Conservation (phyloP, 1,140 invertebrate genomes). For the Parasteatoda tepidariorum region DNA sequence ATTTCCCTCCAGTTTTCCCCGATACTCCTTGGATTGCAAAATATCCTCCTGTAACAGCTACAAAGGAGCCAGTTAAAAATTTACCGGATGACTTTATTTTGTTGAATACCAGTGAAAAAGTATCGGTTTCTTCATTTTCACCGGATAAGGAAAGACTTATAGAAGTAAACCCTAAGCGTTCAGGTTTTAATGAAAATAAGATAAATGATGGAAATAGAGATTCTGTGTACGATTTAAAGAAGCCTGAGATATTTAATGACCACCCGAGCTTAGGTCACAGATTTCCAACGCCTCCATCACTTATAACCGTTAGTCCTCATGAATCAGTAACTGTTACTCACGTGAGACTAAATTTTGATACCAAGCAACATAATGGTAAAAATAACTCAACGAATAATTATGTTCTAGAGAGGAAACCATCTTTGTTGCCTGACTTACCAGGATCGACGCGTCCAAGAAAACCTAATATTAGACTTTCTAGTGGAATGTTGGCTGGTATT, state of each 20-base stretch:
- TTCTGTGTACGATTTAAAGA: background rate
- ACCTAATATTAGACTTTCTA: slow-evolving; percentile 28
- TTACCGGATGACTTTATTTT: background rate
- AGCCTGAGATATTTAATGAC: background rate
- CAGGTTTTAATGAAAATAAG: background rate
- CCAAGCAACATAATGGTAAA: background rate
- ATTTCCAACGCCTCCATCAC: background rate
- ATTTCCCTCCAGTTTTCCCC: slow-evolving; percentile 25
- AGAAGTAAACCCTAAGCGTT: background rate
- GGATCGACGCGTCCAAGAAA: slow-evolving; percentile 13
- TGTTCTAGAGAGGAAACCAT: slow-evolving; percentile 14
- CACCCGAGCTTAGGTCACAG: background rate
- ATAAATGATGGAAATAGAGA: background rate
- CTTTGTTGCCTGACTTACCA: background rate
- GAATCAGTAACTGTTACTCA: background rate
- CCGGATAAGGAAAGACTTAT: background rate
- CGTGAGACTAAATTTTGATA: background rate
- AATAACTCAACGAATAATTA: slow-evolving; percentile 10
- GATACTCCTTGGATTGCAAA: background rate
- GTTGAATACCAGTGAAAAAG: background rate
- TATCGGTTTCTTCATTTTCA: background rate
- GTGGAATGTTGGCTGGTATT: slow-evolving; percentile 47
- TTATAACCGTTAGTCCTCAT: slow-evolving; percentile 8
- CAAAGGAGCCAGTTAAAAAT: background rate
- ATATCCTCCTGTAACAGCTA: background rate